Conservation (phyloP, 1,140 invertebrate genomes). For the Ylistrum balloti region DNA sequence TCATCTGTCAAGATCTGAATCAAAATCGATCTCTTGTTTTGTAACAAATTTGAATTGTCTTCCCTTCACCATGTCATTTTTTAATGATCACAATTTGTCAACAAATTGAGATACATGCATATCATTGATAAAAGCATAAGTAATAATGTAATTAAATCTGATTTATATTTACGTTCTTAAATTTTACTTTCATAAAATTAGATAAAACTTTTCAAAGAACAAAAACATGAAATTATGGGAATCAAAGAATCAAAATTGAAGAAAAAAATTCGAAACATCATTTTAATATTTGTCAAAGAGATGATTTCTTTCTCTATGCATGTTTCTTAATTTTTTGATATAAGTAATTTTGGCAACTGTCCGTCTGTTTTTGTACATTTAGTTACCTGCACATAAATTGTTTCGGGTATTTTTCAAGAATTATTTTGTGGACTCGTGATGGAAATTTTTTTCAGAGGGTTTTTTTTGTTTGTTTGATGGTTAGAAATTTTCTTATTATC, state of each 20-base stretch:
- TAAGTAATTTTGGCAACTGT: neutral
- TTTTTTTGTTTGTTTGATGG: too few species aligned
- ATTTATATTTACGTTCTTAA: neutral
- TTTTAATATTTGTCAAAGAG: too few species aligned
- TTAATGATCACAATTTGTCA: neutral
- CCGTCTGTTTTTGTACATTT: conserved; percentile 39
- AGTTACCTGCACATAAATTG: neutral
- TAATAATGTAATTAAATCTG: neutral
- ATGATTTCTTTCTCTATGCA: neutral
- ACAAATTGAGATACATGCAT: conserved; percentile 26
- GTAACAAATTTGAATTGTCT: neutral
- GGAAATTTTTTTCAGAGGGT: too few species aligned
- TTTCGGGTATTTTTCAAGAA: neutral
- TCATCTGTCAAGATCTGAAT: neutral
- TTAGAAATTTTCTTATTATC: too few species aligned
- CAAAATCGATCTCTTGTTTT: neutral
- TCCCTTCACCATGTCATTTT: conserved; percentile 21
- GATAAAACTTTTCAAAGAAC: neutral
- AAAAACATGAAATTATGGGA: neutral
- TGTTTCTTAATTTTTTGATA: neutral
- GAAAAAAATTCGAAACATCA: neutral
- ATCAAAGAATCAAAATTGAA: neutral
- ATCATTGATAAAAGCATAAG: neutral
- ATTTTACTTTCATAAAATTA: neutral
- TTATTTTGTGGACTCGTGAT: neutral